Evolutionary conservation across 2,888 invertebrate genomes (phyloP), one percentile per base, ranked within the genome.

Genomic region (Polyploca ridens): DNA sequence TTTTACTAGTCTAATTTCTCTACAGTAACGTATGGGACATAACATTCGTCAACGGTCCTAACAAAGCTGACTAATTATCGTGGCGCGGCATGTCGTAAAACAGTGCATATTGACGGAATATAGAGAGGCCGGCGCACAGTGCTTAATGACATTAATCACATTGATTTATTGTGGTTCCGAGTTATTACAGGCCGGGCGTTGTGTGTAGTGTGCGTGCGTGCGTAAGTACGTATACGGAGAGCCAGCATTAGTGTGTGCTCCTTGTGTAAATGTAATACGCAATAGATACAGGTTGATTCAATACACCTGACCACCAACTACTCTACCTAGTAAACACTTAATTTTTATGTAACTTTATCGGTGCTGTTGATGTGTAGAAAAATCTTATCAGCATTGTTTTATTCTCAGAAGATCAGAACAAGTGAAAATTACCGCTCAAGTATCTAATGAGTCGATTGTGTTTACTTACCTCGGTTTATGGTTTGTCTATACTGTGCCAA

Each of bases 131-230:
- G 89, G 93, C 94, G 91, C 93, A 92, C 93, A 92, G 91, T 93
- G 92, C 94, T 93, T 94, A 94, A 94, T 94, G 94, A 93, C 94
- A 94, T 94, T 94, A 94, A 94, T 94, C 94, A 94, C 93, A 93
- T 94, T 94, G 94, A 94, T 94, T 94, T 94, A 94, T 94, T 93
- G 94, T 93, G 94, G 94, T 93, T 93, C 93, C 94, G 93, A 94
- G 94, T 94, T 94, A 94, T 94, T 94, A 94, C 94, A 93, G 94
- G 93, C 92, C 89, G 89, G 90, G 85, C 86, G 84, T 71, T 72
- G 77, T 71, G 72, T 72, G 71, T 74, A 74, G 90, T 90, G 89
- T 89, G 91, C 83, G 90, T 85, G 82, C 77, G 81, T 81, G 79
- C 76, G 75, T 69, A 71, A 78, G 78, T 83, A 74, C 76, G 77